Evolutionary conservation across 2,888 invertebrate genomes (phyloP).

Genomic region (Ellobium chinense): DNA sequence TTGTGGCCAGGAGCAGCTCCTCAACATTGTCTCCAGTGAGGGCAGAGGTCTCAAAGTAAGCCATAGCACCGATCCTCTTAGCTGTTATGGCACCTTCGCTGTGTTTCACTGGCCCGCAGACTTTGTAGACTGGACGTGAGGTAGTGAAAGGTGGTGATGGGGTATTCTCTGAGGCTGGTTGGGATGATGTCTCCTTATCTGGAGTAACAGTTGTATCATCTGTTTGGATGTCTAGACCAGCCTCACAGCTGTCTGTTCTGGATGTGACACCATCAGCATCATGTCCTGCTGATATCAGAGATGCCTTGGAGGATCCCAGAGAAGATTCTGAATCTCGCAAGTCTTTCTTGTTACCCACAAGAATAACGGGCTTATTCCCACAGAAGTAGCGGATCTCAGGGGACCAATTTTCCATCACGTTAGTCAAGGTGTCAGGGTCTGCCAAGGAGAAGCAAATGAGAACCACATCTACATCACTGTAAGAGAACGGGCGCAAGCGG

Average conservation of each 20-base stretch:
- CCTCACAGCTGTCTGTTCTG: not conserved
- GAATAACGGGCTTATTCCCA: constrained; percentile 44
- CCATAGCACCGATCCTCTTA: constrained; percentile 39
- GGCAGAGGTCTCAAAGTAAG: constrained; percentile 49
- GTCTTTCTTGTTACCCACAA: constrained; percentile 54
- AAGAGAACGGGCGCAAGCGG: constrained; percentile 50
- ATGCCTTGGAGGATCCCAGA: not conserved
- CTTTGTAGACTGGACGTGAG: not conserved
- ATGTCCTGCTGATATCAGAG: not conserved
- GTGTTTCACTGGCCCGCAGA: constrained; percentile 26
- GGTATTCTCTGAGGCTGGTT: not conserved
- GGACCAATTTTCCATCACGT: constrained; percentile 48
- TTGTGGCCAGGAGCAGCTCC: constrained; percentile 29
- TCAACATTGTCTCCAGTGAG: constrained; percentile 36
- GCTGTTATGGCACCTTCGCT: constrained; percentile 42
- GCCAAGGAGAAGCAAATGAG: constrained; percentile 51
- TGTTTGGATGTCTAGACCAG: not conserved
- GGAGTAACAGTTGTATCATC: not conserved
- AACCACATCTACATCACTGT: constrained; percentile 48
- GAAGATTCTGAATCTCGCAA: constrained; percentile 33
- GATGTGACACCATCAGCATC: not conserved
- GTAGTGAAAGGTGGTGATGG: not conserved
- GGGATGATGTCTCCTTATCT: not conserved
- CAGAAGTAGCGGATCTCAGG: constrained; percentile 53
- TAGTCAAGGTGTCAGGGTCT: constrained; percentile 49